Base-by-base conservation (phyloP, 2,888 invertebrate species). In the Plebejus argus region DNA sequence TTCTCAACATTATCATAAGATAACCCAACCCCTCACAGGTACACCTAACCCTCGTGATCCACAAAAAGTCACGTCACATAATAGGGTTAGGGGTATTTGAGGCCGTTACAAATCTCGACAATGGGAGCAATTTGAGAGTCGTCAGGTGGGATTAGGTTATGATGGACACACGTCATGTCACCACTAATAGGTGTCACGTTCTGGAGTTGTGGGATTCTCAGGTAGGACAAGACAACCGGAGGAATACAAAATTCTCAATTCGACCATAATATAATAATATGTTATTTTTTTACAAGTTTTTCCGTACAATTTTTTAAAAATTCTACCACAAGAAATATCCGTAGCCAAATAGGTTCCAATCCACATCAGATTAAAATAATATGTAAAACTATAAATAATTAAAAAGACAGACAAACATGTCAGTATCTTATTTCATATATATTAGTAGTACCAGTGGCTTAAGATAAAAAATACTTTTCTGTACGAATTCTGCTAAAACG, bases 101-200 rank as follows among this genome's bases (percentile, higher is more conserved):
- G 79, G 78, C 78, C 79, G 75, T 85, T 84, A 84, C 84, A 88
- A 90, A 90, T 88, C 89, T 86, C 85, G 83, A 89, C 89, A 89
- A 89, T 89, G 88, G 86, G 82, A 77, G 28, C 66, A 77, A 84
- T 83, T 84, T 82, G 83, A 81, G 82, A 83, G 86, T 84, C 87
- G 85, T 85, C 86, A 85, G 83, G 82, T 82, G 78, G 85, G 84
- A 85, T 87, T 87, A 85, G 84, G 83, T 80, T 84, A 81, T 82
- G 80, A 82, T 86, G 86, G 86, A 85, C 85, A 84, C 84, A 84
- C 81, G 85, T 83, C 82, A 84, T 85, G 83, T 83, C 79, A 76
- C 79, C 78, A 80, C 81, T 80, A 82, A 80, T 78, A 79, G 61
- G 23, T 20, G 53, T 23, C 23, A 23, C 20, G 78, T 79, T 76